Evolutionary conservation across 2,888 invertebrate species (phyloP), one percentile per base, ranked within the genome.

Genomic region (Belgica antarctica): DNA sequence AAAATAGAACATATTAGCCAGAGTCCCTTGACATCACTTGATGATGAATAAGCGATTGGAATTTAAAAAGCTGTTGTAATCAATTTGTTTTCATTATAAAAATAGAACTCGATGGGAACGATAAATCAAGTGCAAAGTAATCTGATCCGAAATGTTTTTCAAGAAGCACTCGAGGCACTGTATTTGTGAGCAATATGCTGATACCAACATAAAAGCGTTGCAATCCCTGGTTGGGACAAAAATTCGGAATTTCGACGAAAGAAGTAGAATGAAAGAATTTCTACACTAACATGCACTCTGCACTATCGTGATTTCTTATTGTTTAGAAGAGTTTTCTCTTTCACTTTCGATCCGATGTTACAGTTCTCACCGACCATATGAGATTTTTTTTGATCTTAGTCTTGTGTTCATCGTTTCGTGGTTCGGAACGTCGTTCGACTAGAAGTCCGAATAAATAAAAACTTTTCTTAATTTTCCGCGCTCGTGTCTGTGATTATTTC

Each of bases 291-390:
- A 41, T 41, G 12, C 10, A 5, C 10, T 41, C 10, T 41, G 12
- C 10, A 41, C 10, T 41, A 15, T 2, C 2, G 10, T 41, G 34
- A 15, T 41, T 12, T 10, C 3, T 4, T 15, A 41, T 41, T n/a
- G n/a, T n/a, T n/a, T 41, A 41, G 41, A 41, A 41, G 10, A 41
- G n/a, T 41, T n/a, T 41, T 41, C 41, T 41, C 41, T 41, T 41
- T 41, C 41, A n/a, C n/a, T n/a, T n/a, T 41, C 41, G 15, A 41
- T 15, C 41, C 15, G 41, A 34, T 34, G 34, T 34, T 34, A 34
- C 34, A 41, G 15, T 41, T 41, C 41, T 15, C 10, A 41, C 41
- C 12, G 15, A 41, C n/a, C n/a, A n/a, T n/a, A n/a, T n/a, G n/a
- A n/a, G n/a, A n/a, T n/a, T n/a, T n/a, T n/a, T n/a, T n/a, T n/a